Base-by-base conservation (phyloP, 1,140 invertebrate species). In the Drosophila sechellia region DNA sequence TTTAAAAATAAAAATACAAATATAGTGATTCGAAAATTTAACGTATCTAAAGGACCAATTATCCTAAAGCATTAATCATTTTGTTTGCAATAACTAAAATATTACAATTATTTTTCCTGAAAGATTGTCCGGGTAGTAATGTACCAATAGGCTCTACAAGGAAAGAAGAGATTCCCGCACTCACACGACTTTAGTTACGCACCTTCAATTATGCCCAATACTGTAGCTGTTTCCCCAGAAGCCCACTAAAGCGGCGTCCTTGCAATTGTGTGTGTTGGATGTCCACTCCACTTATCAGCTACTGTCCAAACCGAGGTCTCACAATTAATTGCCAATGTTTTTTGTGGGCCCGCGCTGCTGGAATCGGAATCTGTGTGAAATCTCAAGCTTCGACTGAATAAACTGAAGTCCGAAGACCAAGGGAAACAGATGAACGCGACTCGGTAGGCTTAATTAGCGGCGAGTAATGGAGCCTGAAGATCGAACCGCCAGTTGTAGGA, bases 251-350 rank as follows among this genome's bases (percentile, higher is more conserved):
- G 79, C 54, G 50, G 57, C 8, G 13, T 52, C 6, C 20, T 13
- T 31, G 52, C 56, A 31, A 40, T 0, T 49, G 34, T 57, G 34
- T 69, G 77, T 75, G 58, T 72, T 31, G 31, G 48, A 55, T 87
- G 79, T 87, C 83, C 83, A 83, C 83, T 87, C 61, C 75, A 81
- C 61, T 87, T 86, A 86, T 86, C 83, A 79, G 81, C 81, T 83
- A 86, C 83, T 87, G 83, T 87, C 83, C 70, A 71, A 76, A 76
- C 60, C 83, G 75, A 79, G 59, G 77, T 61, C 68, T 74, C 76
- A 77, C 79, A 87, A 87, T 89, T 87, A 87, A 89, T 87, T 87
- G 84, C 84, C 84, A 84, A 89, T 87, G 79, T 87, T 84, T 73
- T 79, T 66, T 79, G 75, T 72, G 43, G 20, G 40, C 54, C 68